phyloP scores from a whole-genome alignment of 1,140 invertebrate genomes.

The Drosophila paulistorum region DNA sequence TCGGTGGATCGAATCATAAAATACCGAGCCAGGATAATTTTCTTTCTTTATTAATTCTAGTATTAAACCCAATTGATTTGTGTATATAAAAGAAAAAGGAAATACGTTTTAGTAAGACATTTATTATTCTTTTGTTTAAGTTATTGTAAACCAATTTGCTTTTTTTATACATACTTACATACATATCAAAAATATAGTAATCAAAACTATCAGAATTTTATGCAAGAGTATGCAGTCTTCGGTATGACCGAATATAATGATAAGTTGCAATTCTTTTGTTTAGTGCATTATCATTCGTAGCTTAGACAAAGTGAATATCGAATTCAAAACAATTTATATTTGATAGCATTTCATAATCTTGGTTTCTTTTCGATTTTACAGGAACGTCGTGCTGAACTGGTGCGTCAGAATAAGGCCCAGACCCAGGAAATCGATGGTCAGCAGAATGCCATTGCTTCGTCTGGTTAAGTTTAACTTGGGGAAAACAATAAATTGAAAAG shows the following conservation, averaged over 20 bases:
- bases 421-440: conserved; percentile 65
- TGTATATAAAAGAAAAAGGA: too few species aligned
- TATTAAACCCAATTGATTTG: too few species aligned
- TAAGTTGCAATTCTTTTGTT: background rate
- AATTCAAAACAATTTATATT: background rate
- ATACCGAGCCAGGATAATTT: too few species aligned
- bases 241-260: background rate
- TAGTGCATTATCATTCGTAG: conserved; percentile 44
- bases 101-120: too few species aligned
- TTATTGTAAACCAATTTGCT: too few species aligned
- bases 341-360: background rate
- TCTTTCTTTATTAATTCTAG: too few species aligned
- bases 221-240: background rate
- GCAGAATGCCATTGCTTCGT: conserved; percentile 74
- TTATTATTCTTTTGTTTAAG: too few species aligned
- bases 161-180: too few species aligned
- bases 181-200: background rate
- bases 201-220: background rate
- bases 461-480: conserved; percentile 60
- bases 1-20: too few species aligned
- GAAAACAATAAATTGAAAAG: conserved; percentile 24
- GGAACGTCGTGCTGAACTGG: conserved; percentile 92
- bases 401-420: conserved; percentile 92
- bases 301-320: background rate
- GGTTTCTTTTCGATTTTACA: conserved; percentile 82